Conservation (phyloP, 2,113 vertebrate species). For the Myrmophylax atrothorax region DNA sequence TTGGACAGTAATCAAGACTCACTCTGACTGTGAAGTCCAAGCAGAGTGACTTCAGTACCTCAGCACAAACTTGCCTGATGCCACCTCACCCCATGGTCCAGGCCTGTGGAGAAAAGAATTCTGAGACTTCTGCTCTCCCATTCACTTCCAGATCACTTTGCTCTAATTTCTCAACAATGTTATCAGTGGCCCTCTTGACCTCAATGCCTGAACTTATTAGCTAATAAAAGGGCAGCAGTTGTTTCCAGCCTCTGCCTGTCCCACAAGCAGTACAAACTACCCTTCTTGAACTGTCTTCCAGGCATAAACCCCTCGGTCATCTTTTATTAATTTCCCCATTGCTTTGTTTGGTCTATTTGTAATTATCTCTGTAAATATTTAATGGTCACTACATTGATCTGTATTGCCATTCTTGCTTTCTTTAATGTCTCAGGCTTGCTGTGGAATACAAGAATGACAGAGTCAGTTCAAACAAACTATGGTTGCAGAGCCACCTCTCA, state of each 20-base stretch:
- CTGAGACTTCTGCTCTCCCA: background rate
- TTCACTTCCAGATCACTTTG: background rate
- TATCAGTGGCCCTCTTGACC: background rate
- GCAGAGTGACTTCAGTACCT: background rate
- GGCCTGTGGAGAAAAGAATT: background rate
- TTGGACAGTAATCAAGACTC: constrained; percentile 27
- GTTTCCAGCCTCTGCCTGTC: constrained; percentile 9
- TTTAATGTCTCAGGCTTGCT: constrained; percentile 22
- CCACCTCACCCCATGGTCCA: background rate
- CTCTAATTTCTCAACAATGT: background rate
- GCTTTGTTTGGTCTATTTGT: constrained; percentile 53
- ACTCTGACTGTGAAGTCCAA: background rate
- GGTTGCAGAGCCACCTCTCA: background rate
- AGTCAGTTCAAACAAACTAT: background rate
- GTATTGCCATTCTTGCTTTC: constrained; percentile 23
- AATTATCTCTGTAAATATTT: constrained; percentile 71
- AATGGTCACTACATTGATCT: constrained; percentile 60
- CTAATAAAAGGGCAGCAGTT: constrained; percentile 23
- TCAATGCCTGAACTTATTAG: background rate
- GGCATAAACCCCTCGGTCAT: constrained; percentile 47
- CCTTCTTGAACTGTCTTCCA: constrained; percentile 37
- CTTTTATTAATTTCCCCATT: constrained; percentile 59
- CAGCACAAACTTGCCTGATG: background rate
- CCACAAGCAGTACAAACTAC: background rate
- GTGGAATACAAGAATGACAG: constrained; percentile 1